Conservation (phyloP, 2,888 invertebrate species). For the Drosophila fungiperda region DNA sequence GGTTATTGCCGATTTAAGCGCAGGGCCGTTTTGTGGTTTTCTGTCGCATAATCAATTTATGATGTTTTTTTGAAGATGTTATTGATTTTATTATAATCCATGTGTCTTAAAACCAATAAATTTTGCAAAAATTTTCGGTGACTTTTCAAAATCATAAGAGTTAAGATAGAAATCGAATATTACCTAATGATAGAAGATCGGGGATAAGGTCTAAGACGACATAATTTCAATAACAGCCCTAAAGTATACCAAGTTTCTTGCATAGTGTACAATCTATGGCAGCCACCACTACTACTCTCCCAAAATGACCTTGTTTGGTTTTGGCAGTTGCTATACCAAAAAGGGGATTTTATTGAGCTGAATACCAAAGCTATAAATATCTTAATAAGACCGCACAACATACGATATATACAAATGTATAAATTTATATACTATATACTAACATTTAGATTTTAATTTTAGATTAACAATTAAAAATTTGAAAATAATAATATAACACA, state of each 20-base stretch:
- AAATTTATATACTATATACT: not conserved
- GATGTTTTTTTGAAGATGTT: conserved; percentile 1
- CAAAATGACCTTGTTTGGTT: conserved; percentile 2
- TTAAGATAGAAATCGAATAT: not conserved
- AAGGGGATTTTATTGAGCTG: conserved; percentile 4
- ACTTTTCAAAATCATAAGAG: not conserved
- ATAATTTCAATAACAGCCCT: conserved; percentile 25
- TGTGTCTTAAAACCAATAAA: not conserved
- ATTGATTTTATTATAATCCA: not conserved
- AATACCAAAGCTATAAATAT: not conserved
- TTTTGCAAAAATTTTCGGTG: not conserved
- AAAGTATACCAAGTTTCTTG: conserved; percentile 48
- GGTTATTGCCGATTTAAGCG: conserved; percentile 38
- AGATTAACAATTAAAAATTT: too few relatives aligned
- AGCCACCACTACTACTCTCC: not conserved
- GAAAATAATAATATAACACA: not conserved
- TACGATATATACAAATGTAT: not conserved
- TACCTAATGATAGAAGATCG: not conserved
- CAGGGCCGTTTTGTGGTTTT: conserved; percentile 39
- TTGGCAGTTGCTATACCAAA: not conserved
- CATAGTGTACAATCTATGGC: not conserved
- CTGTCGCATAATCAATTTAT: conserved; percentile 27
- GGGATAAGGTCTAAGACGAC: not conserved
- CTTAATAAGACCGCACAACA: not conserved
- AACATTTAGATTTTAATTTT: too few relatives aligned